phyloP scores from a whole-genome alignment of 2,113 vertebrate species.

The Microcebus tavaratra region DNA sequence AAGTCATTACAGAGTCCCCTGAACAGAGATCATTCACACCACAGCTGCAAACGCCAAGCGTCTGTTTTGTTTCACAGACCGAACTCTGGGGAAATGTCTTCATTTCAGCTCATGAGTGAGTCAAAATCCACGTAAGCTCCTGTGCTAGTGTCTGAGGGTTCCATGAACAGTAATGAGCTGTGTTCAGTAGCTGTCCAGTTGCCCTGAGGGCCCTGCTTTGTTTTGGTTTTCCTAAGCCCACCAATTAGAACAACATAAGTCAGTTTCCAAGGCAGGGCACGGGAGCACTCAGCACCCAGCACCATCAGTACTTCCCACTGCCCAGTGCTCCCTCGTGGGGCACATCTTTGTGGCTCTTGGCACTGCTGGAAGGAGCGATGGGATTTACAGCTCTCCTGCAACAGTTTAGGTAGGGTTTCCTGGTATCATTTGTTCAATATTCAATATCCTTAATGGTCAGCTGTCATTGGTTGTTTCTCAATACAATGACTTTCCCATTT shows the following conservation, averaged over 20 bases:
- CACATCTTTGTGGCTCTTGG: neutral
- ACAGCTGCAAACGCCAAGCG: neutral
- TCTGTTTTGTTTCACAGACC: neutral
- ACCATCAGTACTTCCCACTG: accelerated
- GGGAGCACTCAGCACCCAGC: neutral
- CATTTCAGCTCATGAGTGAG: neutral
- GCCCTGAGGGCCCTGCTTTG: accelerated
- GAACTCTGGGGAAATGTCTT: neutral
- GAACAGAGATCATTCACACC: neutral
- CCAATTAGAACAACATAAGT: neutral
- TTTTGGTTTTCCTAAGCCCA: neutral
- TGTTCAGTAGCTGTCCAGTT: accelerated
- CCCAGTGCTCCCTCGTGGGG: accelerated
- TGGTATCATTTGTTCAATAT: neutral
- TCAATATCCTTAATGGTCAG: neutral
- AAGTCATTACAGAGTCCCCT: neutral
- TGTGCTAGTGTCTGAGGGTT: neutral
- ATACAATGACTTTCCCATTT: neutral
- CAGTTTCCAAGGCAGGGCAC: neutral
- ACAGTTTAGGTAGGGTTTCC: neutral
- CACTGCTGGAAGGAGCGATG: accelerated
- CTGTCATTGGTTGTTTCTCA: neutral
- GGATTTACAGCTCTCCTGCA: accelerated
- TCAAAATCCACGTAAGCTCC: neutral
- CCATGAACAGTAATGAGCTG: accelerated